Percentiles rank a stretch among this genome's conserved stretches.
Conservation (phyloP, 2,888 invertebrate genomes). For the Eurytoma californica region DNA sequence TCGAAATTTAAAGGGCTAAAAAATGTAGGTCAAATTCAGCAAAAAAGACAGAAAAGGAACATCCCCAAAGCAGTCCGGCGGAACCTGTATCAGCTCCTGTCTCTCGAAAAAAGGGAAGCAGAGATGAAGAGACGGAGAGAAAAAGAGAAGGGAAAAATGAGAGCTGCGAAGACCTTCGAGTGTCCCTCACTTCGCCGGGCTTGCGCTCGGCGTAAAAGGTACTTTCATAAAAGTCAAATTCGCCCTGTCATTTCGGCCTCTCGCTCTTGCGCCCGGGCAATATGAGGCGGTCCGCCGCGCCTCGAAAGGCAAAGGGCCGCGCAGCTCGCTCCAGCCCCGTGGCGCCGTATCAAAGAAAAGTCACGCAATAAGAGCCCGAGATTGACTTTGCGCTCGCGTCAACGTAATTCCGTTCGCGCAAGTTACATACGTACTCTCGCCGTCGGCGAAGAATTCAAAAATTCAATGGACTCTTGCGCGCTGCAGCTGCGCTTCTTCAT, state of each 20-base stretch:
- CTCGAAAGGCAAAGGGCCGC: conserved; percentile 13
- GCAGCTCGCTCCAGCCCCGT: too few species aligned
- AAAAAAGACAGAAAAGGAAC: too few species aligned
- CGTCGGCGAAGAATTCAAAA: conserved; percentile 5
- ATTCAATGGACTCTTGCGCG: conserved; percentile 1
- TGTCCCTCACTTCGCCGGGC: not conserved
- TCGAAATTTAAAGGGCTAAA: too few species aligned
- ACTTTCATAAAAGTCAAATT: conserved; percentile 19
- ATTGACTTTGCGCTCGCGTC: conserved; percentile 29
- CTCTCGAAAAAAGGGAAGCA: not conserved
- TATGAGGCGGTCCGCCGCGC: not conserved
- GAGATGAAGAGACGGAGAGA: too few species aligned
- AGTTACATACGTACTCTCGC: not conserved
- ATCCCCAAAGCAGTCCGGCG: too few species aligned
- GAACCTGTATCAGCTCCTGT: not conserved
- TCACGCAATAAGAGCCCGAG: conserved; percentile 28
- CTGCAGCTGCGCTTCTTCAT: not conserved
- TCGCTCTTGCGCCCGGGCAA: not conserved
- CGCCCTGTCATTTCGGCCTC: conserved; percentile 1
- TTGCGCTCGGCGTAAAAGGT: not conserved
- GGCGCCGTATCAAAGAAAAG: conserved; percentile 23
- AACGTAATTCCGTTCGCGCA: conserved; percentile 18
- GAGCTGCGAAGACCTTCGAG: conserved; percentile 11
- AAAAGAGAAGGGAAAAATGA: not conserved
- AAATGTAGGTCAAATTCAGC: too few species aligned